Conservation (phyloP, 2,113 vertebrate species). For the Cebidichthys violaceus region DNA sequence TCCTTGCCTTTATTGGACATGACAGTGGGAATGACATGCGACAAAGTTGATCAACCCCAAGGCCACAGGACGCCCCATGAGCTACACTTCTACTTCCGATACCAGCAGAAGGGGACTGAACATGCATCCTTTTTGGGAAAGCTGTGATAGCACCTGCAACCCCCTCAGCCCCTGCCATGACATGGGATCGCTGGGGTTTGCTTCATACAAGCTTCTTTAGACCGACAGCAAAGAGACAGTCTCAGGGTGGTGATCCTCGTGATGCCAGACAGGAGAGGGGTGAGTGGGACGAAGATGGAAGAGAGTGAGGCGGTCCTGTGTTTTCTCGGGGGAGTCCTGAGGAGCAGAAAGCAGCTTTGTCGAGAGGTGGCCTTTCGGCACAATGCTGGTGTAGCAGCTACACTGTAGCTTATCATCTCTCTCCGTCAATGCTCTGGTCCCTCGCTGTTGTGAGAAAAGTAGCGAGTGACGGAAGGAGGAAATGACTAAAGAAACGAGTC, state of each 20-base stretch:
- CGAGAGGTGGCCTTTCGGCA: constrained; percentile 50
- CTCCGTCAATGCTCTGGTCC: constrained; percentile 43
- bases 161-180: background rate
- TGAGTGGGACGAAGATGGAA: constrained; percentile 1
- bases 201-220: background rate
- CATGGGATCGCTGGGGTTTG: constrained; percentile 1
- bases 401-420: constrained; percentile 60
- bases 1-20: background rate
- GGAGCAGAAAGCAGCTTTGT: constrained; percentile 51
- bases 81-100: background rate
- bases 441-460: constrained; percentile 64
- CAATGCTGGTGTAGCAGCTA: constrained; percentile 38
- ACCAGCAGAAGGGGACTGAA: constrained; percentile 4
- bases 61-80: background rate
- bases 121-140: background rate
- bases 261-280: background rate
- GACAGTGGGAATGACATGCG: background rate
- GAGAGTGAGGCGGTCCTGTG: constrained; percentile 17
- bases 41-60: background rate
- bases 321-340: constrained; percentile 31
- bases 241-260: background rate
- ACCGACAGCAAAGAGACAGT: background rate
- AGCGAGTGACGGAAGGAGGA: constrained; percentile 67
- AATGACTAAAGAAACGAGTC: constrained; percentile 79
- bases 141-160: background rate